These are phyloP conservation scores for Drosophila aldrichi DNA, from an alignment of 2,888 invertebrate species.

Conservation along the genomic window DNA sequence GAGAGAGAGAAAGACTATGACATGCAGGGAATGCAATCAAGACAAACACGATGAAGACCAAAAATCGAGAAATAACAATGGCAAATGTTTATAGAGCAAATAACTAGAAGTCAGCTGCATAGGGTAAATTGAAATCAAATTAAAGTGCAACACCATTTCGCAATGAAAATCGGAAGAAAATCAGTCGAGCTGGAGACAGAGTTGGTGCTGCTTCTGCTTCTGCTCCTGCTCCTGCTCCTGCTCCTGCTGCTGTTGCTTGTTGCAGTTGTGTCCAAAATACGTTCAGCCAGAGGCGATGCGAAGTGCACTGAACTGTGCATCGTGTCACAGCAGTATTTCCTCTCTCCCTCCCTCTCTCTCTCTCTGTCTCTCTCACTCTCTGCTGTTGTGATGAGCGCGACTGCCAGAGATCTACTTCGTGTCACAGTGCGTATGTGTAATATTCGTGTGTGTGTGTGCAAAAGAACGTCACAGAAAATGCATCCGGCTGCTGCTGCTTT, in stretches of 20 bases:
- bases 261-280: slow-evolving; percentile 41
- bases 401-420: slow-evolving; percentile 32
- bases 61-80: slow-evolving; percentile 39
- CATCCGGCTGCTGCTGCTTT: slow-evolving; percentile 68
- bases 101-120: background rate
- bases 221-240: slow-evolving; percentile 1
- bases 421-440: slow-evolving; percentile 55
- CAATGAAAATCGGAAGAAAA: slow-evolving; percentile 61
- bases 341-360: background rate
- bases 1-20: no score
- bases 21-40: slow-evolving; percentile 48
- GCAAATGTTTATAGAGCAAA: slow-evolving; percentile 29
- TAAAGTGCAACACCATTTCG: slow-evolving; percentile 62
- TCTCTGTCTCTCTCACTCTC: background rate
- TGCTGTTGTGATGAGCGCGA: slow-evolving; percentile 67
- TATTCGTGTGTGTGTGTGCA: slow-evolving; percentile 21
- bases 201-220: slow-evolving; percentile 9
- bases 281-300: slow-evolving; percentile 36
- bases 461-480: slow-evolving; percentile 57
- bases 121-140: slow-evolving; percentile 65
- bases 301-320: slow-evolving; percentile 50
- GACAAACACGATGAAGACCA: slow-evolving; percentile 43
- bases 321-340: slow-evolving; percentile 15
- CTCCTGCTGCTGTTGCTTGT: slow-evolving; percentile 19
- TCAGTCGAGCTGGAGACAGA: slow-evolving; percentile 55